Evolutionary conservation across 2,797 vertebrate genomes (phyloP).

Genomic region (Gadopsis marmoratus): DNA sequence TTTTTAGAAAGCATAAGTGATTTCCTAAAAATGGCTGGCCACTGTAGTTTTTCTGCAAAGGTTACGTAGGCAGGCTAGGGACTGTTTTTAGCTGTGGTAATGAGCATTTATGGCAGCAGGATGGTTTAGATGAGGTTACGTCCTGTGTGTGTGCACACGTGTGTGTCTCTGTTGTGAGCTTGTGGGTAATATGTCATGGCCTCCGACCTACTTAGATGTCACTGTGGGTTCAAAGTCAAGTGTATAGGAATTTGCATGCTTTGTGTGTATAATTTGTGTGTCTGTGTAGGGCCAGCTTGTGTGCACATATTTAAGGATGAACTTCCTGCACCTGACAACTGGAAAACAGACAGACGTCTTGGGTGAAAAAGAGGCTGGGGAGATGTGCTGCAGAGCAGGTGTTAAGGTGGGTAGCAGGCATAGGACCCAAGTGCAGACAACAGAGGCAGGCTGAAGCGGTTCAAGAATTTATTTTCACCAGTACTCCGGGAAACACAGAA

Average conservation of each 20-base stretch:
- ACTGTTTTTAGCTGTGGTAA: not conserved
- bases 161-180: constrained; percentile 4
- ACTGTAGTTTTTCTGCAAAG: not conserved
- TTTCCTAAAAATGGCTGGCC: not conserved
- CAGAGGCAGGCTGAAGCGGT: too few species aligned
- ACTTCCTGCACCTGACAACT: constrained; percentile 32
- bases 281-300: not conserved
- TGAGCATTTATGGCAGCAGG: not conserved
- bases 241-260: not conserved
- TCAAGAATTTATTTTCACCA: too few species aligned
- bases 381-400: constrained; percentile 41
- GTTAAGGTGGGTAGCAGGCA: not conserved
- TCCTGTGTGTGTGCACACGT: not conserved
- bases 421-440: too few species aligned
- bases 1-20: not conserved
- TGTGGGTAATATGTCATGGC: constrained; percentile 23
- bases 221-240: constrained; percentile 8
- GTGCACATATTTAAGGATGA: constrained; percentile 27
- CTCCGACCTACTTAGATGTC: constrained; percentile 19
- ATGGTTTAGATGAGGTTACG: not conserved
- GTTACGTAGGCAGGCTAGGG: not conserved
- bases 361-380: constrained; percentile 11
- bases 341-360: constrained; percentile 20
- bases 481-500: too few species aligned
- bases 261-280: constrained; percentile 1